Evolutionary conservation across 2,888 invertebrate species (phyloP), one percentile per base, ranked within the genome.

Genomic region (Cactoblastis cactorum): DNA sequence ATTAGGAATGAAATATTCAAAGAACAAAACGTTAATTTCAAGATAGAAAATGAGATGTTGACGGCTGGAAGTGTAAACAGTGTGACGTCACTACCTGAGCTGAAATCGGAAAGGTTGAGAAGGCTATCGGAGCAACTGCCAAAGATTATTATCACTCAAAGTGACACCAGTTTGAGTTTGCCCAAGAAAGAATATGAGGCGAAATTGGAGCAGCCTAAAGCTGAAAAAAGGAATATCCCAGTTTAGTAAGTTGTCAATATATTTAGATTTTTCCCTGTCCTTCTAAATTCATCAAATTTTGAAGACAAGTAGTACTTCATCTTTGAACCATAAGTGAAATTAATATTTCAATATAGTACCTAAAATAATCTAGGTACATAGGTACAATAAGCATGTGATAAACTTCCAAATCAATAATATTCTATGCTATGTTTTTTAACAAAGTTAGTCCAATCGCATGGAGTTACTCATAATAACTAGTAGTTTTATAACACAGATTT

Each of bases 131-230:
- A 78, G 48, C 83, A 83, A 34, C 52, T 88, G 5, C 88, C 88
- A 0, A 88, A 80, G 57, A 89, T 89, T 2, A 77, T 87, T 1
- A 84, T 89, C 28, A 88, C 88, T 0, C 78, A 85, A 45, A 87
- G 87, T 52, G 78, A 71, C 34, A 74, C 76, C 0, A 86, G 81
- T 54, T 61, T 87, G 6, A 71, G 78, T 49, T 28, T 61, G 19
- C 65, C 43, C 11, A 59, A 33, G 58, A 55, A 49, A 58, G 63
- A 11, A 56, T 56, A 3, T 51, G 51, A 49, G 11, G 39, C 28
- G 28, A 52, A 51, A 1, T 28, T 45, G 3, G 52, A 52, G 1
- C 3, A 19, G 18, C 33, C 33, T 3, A 49, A 15, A 14, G 14
- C 37, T n/a, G 34, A 41, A 3, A 49, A 49, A 14, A 49, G 18